Conservation (phyloP, 2,113 vertebrate species). For the Oncorhynchus gorbuscha region DNA sequence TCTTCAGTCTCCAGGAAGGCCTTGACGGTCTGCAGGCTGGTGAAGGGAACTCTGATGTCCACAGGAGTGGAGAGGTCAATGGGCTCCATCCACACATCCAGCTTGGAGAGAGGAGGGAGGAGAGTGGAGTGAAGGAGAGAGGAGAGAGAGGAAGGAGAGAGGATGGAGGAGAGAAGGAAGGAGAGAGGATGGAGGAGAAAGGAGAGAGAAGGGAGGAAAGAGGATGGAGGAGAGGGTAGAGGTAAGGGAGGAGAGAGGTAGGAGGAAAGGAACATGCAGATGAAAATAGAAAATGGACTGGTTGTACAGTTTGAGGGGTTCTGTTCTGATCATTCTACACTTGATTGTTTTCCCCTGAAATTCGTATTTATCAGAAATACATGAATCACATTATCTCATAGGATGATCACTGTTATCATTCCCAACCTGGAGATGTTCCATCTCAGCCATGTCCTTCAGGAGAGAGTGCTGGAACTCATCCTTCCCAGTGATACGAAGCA, state of each 20-base stretch:
- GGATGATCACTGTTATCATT: background rate
- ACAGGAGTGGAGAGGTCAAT: constrained; percentile 56
- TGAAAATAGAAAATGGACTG: too few species aligned
- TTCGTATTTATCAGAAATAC: too few species aligned
- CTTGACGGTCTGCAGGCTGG: constrained; percentile 73
- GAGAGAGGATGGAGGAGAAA: background rate
- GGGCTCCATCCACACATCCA: constrained; percentile 86
- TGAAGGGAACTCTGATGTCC: constrained; percentile 80
- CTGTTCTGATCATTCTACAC: too few species aligned
- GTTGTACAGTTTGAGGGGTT: too few species aligned
- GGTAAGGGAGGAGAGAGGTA: too few species aligned
- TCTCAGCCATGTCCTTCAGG: constrained; percentile 70
- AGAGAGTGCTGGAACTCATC: constrained; percentile 71
- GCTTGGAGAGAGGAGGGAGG: constrained; percentile 56
- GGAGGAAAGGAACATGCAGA: background rate
- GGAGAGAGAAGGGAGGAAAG: too few species aligned
- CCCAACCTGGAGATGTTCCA: constrained; percentile 76
- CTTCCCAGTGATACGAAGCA: constrained; percentile 77
- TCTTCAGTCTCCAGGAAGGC: constrained; percentile 70
- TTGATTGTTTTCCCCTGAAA: too few species aligned
- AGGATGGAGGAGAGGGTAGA: background rate
- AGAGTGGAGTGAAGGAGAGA: background rate
- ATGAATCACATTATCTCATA: too few species aligned
- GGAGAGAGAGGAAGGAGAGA: too few species aligned
- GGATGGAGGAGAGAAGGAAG: background rate